Percentiles rank a stretch among this genome's conserved stretches.
phyloP scores from a whole-genome alignment of 2,888 invertebrate species.

The Frankliniella fusca region DNA sequence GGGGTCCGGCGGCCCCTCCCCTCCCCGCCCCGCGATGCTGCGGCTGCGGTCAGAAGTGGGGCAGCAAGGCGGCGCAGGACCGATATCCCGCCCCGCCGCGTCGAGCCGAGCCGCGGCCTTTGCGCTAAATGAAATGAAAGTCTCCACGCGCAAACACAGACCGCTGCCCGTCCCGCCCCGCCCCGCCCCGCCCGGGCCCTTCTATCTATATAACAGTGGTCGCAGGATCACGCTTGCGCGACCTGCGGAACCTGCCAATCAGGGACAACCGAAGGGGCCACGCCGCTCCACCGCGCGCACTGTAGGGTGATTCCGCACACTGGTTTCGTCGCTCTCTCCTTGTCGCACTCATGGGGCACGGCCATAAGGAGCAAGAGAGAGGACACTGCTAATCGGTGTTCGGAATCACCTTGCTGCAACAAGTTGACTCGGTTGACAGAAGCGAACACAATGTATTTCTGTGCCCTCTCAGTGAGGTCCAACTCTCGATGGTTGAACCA shows the following conservation, averaged over 20 bases:
- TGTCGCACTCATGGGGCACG: too few relatives aligned
- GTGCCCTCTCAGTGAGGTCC: too few relatives aligned
- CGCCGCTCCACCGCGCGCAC: too few relatives aligned
- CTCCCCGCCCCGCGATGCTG: slow-evolving; percentile 38
- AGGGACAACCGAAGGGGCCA: background rate
- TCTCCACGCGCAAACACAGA: background rate
- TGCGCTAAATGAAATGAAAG: slow-evolving; percentile 13
- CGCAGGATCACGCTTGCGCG: background rate
- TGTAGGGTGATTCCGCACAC: too few relatives aligned
- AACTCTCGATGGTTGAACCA: too few relatives aligned
- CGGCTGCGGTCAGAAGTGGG: slow-evolving; percentile 48
- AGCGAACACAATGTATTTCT: too few relatives aligned
- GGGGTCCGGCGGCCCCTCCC: background rate
- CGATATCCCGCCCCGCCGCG: slow-evolving; percentile 28
- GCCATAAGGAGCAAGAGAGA: slow-evolving; percentile 31
- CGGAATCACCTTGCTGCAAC: too few relatives aligned
- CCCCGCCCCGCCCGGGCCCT: slow-evolving; percentile 40
- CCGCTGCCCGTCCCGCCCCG: background rate
- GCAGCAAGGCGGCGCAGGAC: slow-evolving; percentile 51
- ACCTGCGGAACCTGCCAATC: background rate
- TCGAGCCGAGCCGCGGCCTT: slow-evolving; percentile 21
- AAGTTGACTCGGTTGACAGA: too few relatives aligned
- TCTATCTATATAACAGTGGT: background rate
- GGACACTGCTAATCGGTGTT: too few relatives aligned
- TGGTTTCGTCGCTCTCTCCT: too few relatives aligned